A percentile compares a stretch with the other conserved stretches of the same genome.
Conservation (phyloP, 2,797 vertebrate genomes). For the Schizopygopsis pylzovi region DNA sequence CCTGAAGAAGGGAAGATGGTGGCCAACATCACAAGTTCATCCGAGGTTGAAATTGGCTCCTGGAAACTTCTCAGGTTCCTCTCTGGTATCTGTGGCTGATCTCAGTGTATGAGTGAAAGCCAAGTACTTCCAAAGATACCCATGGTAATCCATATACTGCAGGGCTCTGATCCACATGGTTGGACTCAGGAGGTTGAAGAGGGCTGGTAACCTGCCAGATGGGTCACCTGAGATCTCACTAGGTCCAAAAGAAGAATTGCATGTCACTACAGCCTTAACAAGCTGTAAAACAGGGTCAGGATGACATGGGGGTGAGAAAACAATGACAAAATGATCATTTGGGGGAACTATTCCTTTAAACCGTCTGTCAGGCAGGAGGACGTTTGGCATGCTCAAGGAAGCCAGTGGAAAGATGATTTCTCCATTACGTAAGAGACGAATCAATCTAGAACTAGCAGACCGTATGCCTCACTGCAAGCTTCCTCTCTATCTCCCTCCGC, state of each 20-base stretch:
- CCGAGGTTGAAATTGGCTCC: neutral
- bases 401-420: slow-evolving; percentile 27
- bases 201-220: slow-evolving; percentile 9
- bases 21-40: slow-evolving; percentile 1
- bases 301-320: neutral
- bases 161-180: neutral
- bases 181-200: neutral
- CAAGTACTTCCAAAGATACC: slow-evolving; percentile 23
- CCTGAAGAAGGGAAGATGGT: neutral
- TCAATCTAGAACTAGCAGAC: slow-evolving; percentile 21
- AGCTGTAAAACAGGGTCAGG: neutral
- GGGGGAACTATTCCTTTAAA: slow-evolving; percentile 17
- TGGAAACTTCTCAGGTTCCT: slow-evolving; percentile 34
- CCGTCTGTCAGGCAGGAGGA: slow-evolving; percentile 21
- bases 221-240: slow-evolving; percentile 15
- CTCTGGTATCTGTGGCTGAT: slow-evolving; percentile 1
- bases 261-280: neutral
- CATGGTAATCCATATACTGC: slow-evolving; percentile 17
- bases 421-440: slow-evolving; percentile 39
- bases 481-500: neutral
- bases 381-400: slow-evolving; percentile 20
- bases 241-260: neutral
- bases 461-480: neutral
- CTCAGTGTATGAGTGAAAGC: neutral
- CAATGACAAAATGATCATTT: neutral